Evolutionary conservation across 2,888 invertebrate genomes (phyloP), one percentile per base, ranked within the genome.

Genomic region (Bellardia pandia): DNA sequence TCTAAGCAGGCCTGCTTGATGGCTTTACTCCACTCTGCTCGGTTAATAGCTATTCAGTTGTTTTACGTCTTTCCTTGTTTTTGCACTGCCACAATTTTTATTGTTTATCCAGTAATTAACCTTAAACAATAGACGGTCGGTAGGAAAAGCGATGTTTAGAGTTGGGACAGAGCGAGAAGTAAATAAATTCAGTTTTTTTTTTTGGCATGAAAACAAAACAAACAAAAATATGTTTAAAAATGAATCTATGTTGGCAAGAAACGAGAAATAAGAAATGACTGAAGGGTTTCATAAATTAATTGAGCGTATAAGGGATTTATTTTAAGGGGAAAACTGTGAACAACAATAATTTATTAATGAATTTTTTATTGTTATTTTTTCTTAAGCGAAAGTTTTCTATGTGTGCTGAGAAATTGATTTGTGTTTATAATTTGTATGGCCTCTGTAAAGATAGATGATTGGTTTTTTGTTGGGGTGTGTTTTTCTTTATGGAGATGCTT

Each of bases 51-150:
- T 56, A 23, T 56, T 9, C 23, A 1, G 3, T 16, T 75, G 66
- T 53, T 14, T 23, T 60, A 51, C 14, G 23, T 42, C 5, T 64
- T 45, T 33, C 13, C n/a, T 66, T 58, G 4, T 33, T 11, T 14
- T 5, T 42, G 48, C 56, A 13, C 40, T 60, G 45, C 16, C 48
- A 48, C 42, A 16, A 79, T n/a, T 68, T 85, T 75, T 68, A 62
- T 69, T 85, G 69, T 85, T 79, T 80, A 75, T 69, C 58, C 69
- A 75, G 75, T 69, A 85, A 85, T 85, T 85, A 79, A 85, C 85
- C 79, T 75, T 45, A 62, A 71, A 80, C 56, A 85, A 85, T 74
- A 56, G 74, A 53, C n/a, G 40, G 14, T 23, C 16, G 42, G 58
- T 23, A 30, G 58, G 42, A 16, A 13, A 3, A 14, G n/a, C n/a